Percentiles rank a stretch among this genome's conserved stretches.
Evolutionary conservation across 2,113 vertebrate species (phyloP).

Genomic region (Echinops telfairi): DNA sequence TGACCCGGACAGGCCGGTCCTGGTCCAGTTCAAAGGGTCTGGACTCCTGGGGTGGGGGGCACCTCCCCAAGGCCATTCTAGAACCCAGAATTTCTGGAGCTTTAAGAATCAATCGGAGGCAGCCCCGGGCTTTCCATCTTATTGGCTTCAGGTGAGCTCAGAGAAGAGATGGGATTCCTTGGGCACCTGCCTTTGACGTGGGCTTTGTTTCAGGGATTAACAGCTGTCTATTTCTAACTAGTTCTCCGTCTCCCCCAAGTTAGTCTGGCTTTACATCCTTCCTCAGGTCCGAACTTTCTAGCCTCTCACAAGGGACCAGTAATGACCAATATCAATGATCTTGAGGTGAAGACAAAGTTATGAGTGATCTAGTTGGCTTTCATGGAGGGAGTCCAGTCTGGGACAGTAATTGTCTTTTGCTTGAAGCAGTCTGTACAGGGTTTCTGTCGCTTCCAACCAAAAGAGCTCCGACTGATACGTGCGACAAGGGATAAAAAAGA

Average conservation of each 20-base stretch:
- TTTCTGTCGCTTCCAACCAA: neutral
- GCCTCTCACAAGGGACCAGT: neutral
- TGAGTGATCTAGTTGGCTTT: neutral
- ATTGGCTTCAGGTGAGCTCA: neutral
- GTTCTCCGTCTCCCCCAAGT: neutral
- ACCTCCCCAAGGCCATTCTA: neutral
- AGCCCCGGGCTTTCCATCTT: neutral
- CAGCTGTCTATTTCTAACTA: constrained; percentile 29
- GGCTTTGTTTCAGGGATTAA: constrained; percentile 16
- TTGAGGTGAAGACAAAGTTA: neutral
- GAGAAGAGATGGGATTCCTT: neutral
- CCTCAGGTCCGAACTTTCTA: neutral
- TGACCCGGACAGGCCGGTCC: neutral
- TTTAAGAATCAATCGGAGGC: neutral
- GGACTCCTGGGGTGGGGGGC: neutral
- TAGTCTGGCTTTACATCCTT: neutral
- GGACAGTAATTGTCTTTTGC: neutral
- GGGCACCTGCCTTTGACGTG: neutral
- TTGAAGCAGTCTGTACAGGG: neutral
- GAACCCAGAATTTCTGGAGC: neutral
- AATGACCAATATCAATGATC: neutral
- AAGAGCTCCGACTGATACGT: neutral
- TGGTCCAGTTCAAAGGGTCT: neutral
- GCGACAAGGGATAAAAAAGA: too few relatives aligned
- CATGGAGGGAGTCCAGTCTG: neutral